These are phyloP conservation scores for Strigamia crassipes DNA, from an alignment of 2,888 invertebrate genomes.

Conservation along the genomic window DNA sequence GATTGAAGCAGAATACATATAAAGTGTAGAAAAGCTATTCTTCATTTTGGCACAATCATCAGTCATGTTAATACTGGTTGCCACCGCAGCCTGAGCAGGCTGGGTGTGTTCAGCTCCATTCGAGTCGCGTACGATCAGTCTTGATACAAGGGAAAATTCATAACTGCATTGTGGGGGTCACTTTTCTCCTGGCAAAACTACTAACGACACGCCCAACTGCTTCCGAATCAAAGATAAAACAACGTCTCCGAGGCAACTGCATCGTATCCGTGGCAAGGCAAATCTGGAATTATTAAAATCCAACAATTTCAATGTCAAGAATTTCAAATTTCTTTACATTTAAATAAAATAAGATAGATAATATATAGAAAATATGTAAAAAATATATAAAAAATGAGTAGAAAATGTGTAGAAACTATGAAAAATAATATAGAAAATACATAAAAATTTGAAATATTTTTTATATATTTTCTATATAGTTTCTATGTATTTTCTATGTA, in stretches of 20 bases:
- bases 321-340: background rate
- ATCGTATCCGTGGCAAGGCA: background rate
- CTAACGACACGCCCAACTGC: constrained; percentile 16
- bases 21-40: constrained; percentile 24
- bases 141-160: constrained; percentile 13
- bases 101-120: constrained; percentile 34
- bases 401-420: no score
- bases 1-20: constrained; percentile 23
- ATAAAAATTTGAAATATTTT: no score
- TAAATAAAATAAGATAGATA: no score
- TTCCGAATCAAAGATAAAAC: constrained; percentile 12
- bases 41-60: constrained; percentile 31
- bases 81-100: constrained; percentile 25
- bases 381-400: no score
- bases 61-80: constrained; percentile 32
- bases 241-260: constrained; percentile 1
- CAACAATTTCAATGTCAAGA: background rate
- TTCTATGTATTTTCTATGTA: no score
- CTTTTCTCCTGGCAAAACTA: constrained; percentile 6
- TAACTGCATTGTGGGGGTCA: constrained; percentile 34
- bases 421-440: no score
- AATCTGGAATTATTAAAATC: background rate
- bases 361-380: no score
- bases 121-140: constrained; percentile 33
- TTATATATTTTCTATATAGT: no score